A percentile compares a stretch with the other conserved stretches of the same genome.
phyloP scores from a whole-genome alignment of 1,140 invertebrate species.

The Danaus melanippus region DNA sequence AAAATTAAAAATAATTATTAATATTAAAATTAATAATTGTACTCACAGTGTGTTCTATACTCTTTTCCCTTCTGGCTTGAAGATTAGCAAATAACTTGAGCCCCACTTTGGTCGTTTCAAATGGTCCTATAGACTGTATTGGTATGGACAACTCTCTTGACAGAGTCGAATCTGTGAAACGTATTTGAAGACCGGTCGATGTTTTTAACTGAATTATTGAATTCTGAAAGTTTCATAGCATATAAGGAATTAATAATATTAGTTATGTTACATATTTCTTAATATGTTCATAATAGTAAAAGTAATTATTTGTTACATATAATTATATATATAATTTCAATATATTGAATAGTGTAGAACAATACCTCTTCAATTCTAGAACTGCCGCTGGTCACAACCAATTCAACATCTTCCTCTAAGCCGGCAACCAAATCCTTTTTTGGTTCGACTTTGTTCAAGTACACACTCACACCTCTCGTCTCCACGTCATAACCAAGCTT shows the following conservation, averaged over 20 bases:
- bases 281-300: too few relatives aligned
- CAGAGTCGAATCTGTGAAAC: constrained; percentile 54
- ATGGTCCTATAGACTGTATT: constrained; percentile 79
- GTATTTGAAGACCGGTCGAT: constrained; percentile 64
- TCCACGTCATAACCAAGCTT: constrained; percentile 63
- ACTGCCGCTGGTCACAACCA: constrained; percentile 80
- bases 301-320: too few relatives aligned
- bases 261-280: too few relatives aligned
- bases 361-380: constrained; percentile 64
- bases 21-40: not conserved
- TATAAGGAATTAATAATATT: too few relatives aligned
- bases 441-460: constrained; percentile 70
- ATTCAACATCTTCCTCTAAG: constrained; percentile 78
- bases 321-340: too few relatives aligned
- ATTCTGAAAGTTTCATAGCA: constrained; percentile 44
- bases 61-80: constrained; percentile 77
- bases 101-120: constrained; percentile 75
- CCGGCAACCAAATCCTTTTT: constrained; percentile 79
- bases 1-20: too few relatives aligned
- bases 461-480: constrained; percentile 62
- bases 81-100: constrained; percentile 81
- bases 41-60: constrained; percentile 80
- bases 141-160: constrained; percentile 75
- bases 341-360: constrained; percentile 5
- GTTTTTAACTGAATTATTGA: constrained; percentile 65